Evolutionary conservation across 2,113 vertebrate species (phyloP), one percentile per base, ranked within the genome.

Genomic region (Coryphaenoides rupestris): DNA sequence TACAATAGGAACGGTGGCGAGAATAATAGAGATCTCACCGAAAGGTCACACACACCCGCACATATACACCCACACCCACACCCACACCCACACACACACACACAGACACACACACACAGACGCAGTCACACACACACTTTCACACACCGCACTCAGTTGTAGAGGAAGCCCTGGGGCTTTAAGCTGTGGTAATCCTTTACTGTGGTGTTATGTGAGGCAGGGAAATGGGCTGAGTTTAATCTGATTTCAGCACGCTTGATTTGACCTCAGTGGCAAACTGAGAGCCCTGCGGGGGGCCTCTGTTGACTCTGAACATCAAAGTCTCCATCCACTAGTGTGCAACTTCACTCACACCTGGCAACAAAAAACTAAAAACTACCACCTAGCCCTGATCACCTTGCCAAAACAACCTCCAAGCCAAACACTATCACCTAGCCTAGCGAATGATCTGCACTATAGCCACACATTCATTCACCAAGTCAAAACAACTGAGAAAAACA

Each of bases 141-240:
- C n/a, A 55, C 26, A 52, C 17, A 40, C 13, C n/a, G 56, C 55
- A 28, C 45, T 23, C 60, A 77, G 75, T 68, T 60, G 47, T 58
- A 1, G 52, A 67, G 70, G 23, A 16, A 45, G 67, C 70, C 79
- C 69, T 0, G 1, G 21, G 76, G 78, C 56, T 55, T 55, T 5
- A 53, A 68, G 75, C 58, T 13, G 56, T 59, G 46, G 65, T 77
- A 55, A 60, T 58, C 68, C 64, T 73, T 73, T 50, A 45, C 74
- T 62, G 69, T 68, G 71, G 66, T 73, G 74, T 72, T 75, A 70
- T 58, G 68, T 74, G 74, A 77, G 69, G 74, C 64, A 70, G 78
- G 80, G 86, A 89, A 90, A 89, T 85, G 78, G 72, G 60, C 52
- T 74, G 76, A 10, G 19, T 77, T 82, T 78, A 87, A 86, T 87